Conservation (phyloP, 2,113 vertebrate genomes). For the Crotalus horridus region DNA sequence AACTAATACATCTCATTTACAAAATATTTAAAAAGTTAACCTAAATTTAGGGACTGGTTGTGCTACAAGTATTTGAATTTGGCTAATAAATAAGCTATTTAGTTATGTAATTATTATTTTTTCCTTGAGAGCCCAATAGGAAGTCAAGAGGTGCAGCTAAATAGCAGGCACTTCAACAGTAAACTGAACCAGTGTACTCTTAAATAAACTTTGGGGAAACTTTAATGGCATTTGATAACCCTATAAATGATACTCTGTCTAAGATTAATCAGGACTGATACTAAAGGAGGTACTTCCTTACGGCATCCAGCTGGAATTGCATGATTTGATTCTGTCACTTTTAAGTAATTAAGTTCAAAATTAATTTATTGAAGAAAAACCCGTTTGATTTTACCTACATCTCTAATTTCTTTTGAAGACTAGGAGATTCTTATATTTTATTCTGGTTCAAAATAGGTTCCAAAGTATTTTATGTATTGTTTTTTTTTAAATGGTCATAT, state of each 20-base stretch:
- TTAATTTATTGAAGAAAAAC: constrained; percentile 51
- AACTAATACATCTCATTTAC: background rate
- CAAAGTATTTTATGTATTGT: constrained; percentile 64
- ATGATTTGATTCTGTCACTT: constrained; percentile 39
- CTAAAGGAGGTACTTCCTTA: constrained; percentile 28
- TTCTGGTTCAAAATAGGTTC: constrained; percentile 63
- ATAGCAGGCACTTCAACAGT: constrained; percentile 29
- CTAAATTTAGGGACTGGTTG: background rate
- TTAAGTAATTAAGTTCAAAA: constrained; percentile 57
- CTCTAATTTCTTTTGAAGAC: constrained; percentile 41
- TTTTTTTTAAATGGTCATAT: constrained; percentile 58
- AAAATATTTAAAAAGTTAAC: background rate
- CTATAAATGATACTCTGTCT: constrained; percentile 14
- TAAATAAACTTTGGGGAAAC: constrained; percentile 51
- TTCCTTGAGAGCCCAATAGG: background rate
- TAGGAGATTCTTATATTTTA: constrained; percentile 51
- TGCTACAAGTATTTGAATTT: constrained; percentile 32
- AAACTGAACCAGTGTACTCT: constrained; percentile 38
- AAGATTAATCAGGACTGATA: constrained; percentile 13
- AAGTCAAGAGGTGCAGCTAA: constrained; percentile 29
- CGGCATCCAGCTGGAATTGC: constrained; percentile 32
- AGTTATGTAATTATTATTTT: background rate
- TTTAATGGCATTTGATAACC: constrained; percentile 18
- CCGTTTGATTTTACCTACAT: constrained; percentile 57
- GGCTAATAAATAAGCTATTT: background rate